phyloP scores from a whole-genome alignment of 2,113 vertebrate genomes.

The Clupea harengus region DNA sequence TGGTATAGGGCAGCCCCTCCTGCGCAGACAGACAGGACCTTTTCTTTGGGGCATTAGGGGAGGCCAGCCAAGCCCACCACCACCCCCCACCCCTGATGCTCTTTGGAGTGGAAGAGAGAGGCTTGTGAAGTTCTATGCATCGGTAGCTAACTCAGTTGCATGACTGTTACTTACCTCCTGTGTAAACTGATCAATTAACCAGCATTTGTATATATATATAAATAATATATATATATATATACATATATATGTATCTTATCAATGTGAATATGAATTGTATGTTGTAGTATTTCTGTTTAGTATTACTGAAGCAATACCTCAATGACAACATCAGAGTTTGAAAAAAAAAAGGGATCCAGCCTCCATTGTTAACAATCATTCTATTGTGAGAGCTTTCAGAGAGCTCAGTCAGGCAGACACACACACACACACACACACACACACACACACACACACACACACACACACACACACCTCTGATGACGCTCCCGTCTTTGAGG shows the following conservation, averaged over 20 bases:
- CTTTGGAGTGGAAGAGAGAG: conserved; percentile 34
- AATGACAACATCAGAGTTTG: neutral
- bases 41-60: conserved; percentile 54
- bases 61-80: neutral
- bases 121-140: neutral
- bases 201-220: neutral
- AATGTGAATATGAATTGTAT: neutral
- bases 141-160: neutral
- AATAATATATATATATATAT: neutral
- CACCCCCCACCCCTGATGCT: neutral
- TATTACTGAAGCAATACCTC: neutral
- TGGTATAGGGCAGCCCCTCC: conserved; percentile 40
- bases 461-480: conserved; percentile 1
- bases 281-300: neutral
- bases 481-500: conserved; percentile 5
- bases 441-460: conserved; percentile 5
- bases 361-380: neutral
- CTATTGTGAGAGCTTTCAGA: conserved; percentile 20
- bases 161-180: neutral
- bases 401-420: conserved; percentile 1
- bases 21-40: conserved; percentile 52
- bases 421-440: neutral
- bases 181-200: neutral
- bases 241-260: neutral
- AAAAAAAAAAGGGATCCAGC: neutral